Base-by-base conservation (phyloP, 2,888 invertebrate species). In the Andrena flavipes region DNA sequence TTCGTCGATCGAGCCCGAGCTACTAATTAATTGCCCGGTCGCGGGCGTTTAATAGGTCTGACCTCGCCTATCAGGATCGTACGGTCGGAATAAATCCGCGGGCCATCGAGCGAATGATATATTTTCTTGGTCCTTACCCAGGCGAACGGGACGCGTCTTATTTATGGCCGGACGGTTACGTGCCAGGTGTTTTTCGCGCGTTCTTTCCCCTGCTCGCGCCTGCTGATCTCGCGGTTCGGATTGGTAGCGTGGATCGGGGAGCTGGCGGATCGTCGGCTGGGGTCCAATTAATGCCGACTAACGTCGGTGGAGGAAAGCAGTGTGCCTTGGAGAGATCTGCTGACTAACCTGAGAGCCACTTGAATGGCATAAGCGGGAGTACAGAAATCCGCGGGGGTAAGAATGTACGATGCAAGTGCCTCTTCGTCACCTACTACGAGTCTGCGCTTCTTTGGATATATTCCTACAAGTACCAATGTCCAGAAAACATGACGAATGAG, bases 51-150 rank as follows among this genome's bases (percentile, higher is more conserved):
- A 80, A 80, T 67, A 78, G 78, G 42, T 48, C 20, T 48, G 82
- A 71, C 80, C 71, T 68, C 71, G 35, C 23, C n/a, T 13, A 1
- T 0, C 13, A 16, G 51, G 26, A 64, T n/a, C 51, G 48, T 13
- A 10, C 64, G 81, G 59, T 75, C 67, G 75, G 81, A 76, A 72
- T 73, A 71, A 76, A 76, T 62, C 30, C 56, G 56, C 54, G 70
- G 26, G 26, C 49, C 51, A 42, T 42, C 42, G 13, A 16, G 42
- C 42, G 42, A 33, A 49, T 59, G 76, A 82, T 75, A 29, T 78
- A 82, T 84, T 63, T 64, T 75, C 71, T 84, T 82, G 82, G 68
- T 82, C 35, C 56, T 49, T 80, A 20, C 59, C 82, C 81, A 82
- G 75, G 35, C 51, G 42, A 48, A 60, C 48, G 62, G 49, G 73